Evolutionary conservation across 2,113 vertebrate species (phyloP), one percentile per base, ranked within the genome.

Genomic region (Isichthys henryi): DNA sequence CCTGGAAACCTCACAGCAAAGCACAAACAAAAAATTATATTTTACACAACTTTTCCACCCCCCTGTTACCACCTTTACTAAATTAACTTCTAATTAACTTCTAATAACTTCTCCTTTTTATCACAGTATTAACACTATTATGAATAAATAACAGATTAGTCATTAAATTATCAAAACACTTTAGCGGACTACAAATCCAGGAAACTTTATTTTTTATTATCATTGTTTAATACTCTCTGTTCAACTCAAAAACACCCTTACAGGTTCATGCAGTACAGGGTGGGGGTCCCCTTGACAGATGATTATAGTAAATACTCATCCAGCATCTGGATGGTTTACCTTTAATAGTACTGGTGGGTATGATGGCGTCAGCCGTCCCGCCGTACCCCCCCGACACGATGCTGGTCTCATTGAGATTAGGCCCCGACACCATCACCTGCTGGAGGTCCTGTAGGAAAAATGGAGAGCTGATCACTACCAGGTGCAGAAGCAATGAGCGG

Each of bases 351-450:
- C 95, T 92, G 23, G 97, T 97, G 89, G 98, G 95, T 91, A 98
- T 97, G 91, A 99, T 97, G 62, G 97, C 98, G 90, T 99, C 98
- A 0, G 96, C 95, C 0, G 97, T 97, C 92, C 98, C 98, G 56
- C 98, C 98, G 0, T 99, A 99, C 90, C 98, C 98, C 0, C 98
- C 98, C 0, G 98, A 99, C 10, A 99, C 98, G 0, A 99, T 98
- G 95, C 96, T 99, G 86, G 98, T 99, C 95, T 99, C 98, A 0
- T 99, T 99, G 62, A 99, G 97, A 93, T 99, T 98, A 87, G 98
- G 98, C 56, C 98, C 98, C 0, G 98, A 99, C 52, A 98, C 98
- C 98, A 99, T 99, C 93, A 99, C 97, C 94, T 99, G 98, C 95
- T 98, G 98, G 89, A 99, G 95, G 93, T 99, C 98, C 98, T 99